phyloP scores from a whole-genome alignment of 2,888 invertebrate genomes.

The Pegoplata infirma region DNA sequence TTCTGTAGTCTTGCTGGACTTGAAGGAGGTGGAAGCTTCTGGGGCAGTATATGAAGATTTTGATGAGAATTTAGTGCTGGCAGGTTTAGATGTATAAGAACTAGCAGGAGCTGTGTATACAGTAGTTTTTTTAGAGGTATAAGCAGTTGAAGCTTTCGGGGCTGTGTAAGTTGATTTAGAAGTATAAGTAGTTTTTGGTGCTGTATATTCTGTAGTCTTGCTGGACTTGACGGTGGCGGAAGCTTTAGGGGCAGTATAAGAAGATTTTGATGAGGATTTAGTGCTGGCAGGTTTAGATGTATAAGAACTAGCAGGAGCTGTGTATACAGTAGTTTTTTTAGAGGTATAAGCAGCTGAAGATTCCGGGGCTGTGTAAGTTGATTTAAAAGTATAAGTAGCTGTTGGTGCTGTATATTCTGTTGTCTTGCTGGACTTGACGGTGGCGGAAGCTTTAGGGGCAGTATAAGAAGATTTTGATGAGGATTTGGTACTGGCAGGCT shows the following conservation, averaged over 20 bases:
- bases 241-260: neutral
- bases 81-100: no score
- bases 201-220: constrained; percentile 23
- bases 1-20: neutral
- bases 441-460: no score
- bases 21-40: constrained; percentile 10
- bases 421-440: no score
- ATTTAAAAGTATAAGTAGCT: no score
- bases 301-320: no score
- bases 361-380: no score
- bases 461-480: no score
- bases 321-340: no score
- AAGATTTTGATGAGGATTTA: neutral
- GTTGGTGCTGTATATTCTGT: no score
- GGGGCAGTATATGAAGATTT: neutral
- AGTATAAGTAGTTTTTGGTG: constrained; percentile 25
- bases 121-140: constrained; percentile 42
- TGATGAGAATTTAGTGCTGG: neutral
- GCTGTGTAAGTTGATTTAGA: constrained; percentile 32
- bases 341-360: no score
- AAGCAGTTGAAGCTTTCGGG: constrained; percentile 33
- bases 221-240: neutral
- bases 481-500: neutral
- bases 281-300: neutral
- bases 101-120: no score